phyloP scores from a whole-genome alignment of 2,113 vertebrate species.

The Ciconia maguari region DNA sequence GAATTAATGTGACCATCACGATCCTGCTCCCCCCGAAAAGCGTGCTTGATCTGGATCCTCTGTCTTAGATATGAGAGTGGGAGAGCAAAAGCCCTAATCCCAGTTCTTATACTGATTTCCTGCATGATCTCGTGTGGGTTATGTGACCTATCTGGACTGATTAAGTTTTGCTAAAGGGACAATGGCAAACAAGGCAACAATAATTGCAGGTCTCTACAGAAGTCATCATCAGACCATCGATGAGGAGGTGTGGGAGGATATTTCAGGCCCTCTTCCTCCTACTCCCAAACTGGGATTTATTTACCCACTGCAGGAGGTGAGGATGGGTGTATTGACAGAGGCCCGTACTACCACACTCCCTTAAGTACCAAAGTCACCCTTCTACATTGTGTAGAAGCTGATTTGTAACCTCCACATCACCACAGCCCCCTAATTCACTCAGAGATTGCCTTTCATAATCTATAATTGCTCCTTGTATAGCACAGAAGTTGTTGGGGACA shows the following conservation, averaged over 20 bases:
- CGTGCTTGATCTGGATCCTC: background rate
- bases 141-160: background rate
- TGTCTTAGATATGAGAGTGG: background rate
- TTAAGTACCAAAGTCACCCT: background rate
- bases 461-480: background rate
- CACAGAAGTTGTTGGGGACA: background rate
- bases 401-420: background rate
- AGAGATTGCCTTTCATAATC: background rate
- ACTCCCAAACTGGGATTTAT: background rate
- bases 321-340: background rate
- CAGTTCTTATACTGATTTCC: background rate
- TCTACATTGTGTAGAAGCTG: background rate
- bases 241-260: background rate
- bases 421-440: background rate
- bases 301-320: background rate
- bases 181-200: background rate
- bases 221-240: background rate
- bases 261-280: background rate
- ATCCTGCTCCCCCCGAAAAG: accelerated
- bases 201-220: background rate
- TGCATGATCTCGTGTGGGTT: background rate
- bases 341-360: accelerated
- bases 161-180: background rate
- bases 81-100: background rate
- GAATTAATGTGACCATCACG: background rate